These are phyloP conservation scores for Psittacus erithacus DNA, from an alignment of 2,113 vertebrate species.

Conservation along the genomic window DNA sequence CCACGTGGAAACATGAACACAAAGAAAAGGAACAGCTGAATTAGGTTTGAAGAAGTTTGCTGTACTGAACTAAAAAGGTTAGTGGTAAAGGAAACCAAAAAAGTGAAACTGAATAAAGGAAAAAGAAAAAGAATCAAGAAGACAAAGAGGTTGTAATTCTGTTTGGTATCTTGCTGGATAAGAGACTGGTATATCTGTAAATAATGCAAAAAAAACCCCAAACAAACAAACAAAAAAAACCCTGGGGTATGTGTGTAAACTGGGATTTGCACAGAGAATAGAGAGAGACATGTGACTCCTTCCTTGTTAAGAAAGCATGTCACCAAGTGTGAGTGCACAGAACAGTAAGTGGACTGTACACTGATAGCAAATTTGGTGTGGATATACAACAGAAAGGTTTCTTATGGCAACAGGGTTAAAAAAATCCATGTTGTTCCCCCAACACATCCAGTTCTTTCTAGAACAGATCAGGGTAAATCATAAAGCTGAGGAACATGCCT, in stretches of 20 bases:
- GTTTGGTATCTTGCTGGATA: not conserved
- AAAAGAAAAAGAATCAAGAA: not conserved
- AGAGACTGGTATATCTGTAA: not conserved
- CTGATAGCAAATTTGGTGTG: not conserved
- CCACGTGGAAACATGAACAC: not conserved
- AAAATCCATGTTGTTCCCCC: not conserved
- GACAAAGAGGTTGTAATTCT: not conserved
- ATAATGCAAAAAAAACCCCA: not conserved
- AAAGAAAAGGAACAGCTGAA: not conserved
- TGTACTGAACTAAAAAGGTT: not conserved
- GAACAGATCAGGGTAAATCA: not conserved
- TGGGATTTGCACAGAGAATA: not conserved
- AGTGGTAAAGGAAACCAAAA: not conserved
- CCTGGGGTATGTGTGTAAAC: rapidly evolving
- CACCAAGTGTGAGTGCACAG: not conserved
- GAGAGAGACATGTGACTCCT: not conserved
- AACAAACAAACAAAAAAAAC: not conserved
- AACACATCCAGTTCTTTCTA: not conserved
- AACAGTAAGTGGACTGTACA: rapidly evolving
- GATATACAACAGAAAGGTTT: not conserved
- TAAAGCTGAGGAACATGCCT: not conserved
- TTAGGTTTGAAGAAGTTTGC: not conserved
- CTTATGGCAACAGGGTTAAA: not conserved
- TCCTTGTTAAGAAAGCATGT: not conserved
- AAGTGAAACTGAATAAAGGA: not conserved